A percentile compares a stretch with the other conserved stretches of the same genome.
Conservation (phyloP, 2,888 invertebrate species). For the Itoplectis maculator region DNA sequence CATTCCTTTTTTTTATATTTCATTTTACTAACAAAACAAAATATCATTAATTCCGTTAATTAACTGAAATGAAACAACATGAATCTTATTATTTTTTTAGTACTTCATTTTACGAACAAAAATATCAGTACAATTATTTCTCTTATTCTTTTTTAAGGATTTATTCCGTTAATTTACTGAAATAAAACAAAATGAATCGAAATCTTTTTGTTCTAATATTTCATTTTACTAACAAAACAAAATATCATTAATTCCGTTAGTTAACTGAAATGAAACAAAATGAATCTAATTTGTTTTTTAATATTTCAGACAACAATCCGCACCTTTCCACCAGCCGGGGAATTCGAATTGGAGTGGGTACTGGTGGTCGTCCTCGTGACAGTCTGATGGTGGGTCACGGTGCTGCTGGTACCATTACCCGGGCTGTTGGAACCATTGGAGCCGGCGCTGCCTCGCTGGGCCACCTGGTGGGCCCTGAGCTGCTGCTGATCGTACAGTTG, state of each 20-base stretch:
- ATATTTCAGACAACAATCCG: background rate
- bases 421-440: conserved; percentile 83
- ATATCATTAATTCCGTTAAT: no score
- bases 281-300: no score
- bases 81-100: no score
- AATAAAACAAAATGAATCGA: no score
- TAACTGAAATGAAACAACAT: no score
- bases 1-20: no score
- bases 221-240: no score
- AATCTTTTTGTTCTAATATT: no score
- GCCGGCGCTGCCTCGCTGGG: conserved; percentile 85
- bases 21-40: no score
- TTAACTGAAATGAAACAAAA: no score
- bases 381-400: conserved; percentile 73
- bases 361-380: conserved; percentile 74
- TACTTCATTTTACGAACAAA: background rate
- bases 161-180: no score
- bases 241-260: no score
- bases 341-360: conserved; percentile 75
- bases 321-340: conserved; percentile 80
- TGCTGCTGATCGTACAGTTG: conserved; percentile 90
- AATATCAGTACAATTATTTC: background rate
- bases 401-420: conserved; percentile 72
- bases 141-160: background rate
- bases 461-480: conserved; percentile 88